A percentile compares a stretch with the other conserved stretches of the same genome.
Conservation (phyloP, 2,888 invertebrate genomes). For the Tetragonisca angustula region DNA sequence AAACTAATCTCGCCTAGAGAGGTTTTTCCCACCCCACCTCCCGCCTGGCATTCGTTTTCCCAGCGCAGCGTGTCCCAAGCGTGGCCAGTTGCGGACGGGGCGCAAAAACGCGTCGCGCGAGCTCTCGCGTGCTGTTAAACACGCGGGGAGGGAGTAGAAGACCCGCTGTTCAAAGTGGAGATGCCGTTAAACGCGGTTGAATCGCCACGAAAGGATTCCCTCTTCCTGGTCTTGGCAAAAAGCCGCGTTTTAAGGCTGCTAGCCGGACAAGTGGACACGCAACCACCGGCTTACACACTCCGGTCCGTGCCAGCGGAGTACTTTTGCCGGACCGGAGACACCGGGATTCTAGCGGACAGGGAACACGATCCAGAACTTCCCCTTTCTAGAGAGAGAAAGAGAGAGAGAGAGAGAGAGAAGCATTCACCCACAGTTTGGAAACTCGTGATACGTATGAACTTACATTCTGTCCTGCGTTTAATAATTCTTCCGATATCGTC, state of each 20-base stretch:
- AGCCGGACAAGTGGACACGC: slow-evolving; percentile 52
- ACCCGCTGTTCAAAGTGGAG: not conserved
- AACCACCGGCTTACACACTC: slow-evolving; percentile 44
- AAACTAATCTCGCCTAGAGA: not conserved
- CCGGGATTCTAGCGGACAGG: slow-evolving; percentile 56
- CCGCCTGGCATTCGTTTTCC: not conserved
- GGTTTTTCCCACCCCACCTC: not conserved
- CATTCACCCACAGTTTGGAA: slow-evolving; percentile 15
- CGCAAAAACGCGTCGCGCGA: slow-evolving; percentile 25
- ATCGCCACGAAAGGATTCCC: slow-evolving; percentile 40
- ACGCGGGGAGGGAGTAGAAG: not conserved
- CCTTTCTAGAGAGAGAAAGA: slow-evolving; percentile 34
- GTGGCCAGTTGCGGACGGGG: not conserved
- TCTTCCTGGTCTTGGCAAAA: slow-evolving; percentile 58
- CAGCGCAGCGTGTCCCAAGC: not conserved
- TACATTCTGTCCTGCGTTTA: not conserved
- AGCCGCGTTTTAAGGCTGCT: slow-evolving; percentile 54
- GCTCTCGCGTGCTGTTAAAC: slow-evolving; percentile 8
- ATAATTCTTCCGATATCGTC: slow-evolving; percentile 5
- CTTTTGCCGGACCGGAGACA: slow-evolving; percentile 52
- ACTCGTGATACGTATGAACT: slow-evolving; percentile 5
- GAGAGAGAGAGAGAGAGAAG: not conserved
- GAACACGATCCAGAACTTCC: slow-evolving; percentile 58
- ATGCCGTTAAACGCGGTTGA: slow-evolving; percentile 32
- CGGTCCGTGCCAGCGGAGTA: slow-evolving; percentile 59